Percentiles rank a stretch among this genome's conserved stretches.
Evolutionary conservation across 2,113 vertebrate genomes (phyloP).

Genomic region (Python bivittatus): DNA sequence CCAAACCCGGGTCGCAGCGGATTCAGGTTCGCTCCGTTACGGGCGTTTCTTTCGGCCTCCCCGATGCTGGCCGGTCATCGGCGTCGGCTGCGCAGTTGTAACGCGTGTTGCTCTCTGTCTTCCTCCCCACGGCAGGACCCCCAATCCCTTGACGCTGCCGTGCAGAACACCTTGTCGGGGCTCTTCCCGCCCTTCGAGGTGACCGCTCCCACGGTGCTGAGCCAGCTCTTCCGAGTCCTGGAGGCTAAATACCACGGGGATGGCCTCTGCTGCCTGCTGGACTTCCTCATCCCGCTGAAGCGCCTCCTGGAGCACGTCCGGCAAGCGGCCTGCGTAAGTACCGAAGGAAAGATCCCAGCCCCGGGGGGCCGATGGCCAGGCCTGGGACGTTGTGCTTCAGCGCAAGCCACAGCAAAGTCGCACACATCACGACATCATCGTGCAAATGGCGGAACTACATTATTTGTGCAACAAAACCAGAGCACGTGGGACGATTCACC

Average conservation of each 20-base stretch:
- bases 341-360: fast-evolving
- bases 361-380: background rate
- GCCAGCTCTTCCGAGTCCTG: constrained; percentile 91
- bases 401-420: background rate
- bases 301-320: constrained; percentile 89
- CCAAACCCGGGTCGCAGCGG: background rate
- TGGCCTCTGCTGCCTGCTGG: constrained; percentile 87
- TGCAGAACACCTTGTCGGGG: constrained; percentile 85
- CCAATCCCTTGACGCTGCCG: constrained; percentile 84
- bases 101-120: fast-evolving
- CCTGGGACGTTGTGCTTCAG: background rate
- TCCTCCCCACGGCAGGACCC: constrained; percentile 73
- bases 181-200: constrained; percentile 91
- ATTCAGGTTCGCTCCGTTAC: background rate
- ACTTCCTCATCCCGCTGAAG: constrained; percentile 93
- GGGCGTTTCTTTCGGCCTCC: background rate
- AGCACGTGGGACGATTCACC: too few relatives aligned
- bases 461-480: background rate
- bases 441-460: background rate
- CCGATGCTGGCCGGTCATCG: background rate
- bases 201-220: constrained; percentile 86
- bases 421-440: background rate
- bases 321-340: constrained; percentile 91
- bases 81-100: background rate
- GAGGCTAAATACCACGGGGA: constrained; percentile 88